Evolutionary conservation across 2,888 invertebrate genomes (phyloP).

Genomic region (Griposia aprilina): DNA sequence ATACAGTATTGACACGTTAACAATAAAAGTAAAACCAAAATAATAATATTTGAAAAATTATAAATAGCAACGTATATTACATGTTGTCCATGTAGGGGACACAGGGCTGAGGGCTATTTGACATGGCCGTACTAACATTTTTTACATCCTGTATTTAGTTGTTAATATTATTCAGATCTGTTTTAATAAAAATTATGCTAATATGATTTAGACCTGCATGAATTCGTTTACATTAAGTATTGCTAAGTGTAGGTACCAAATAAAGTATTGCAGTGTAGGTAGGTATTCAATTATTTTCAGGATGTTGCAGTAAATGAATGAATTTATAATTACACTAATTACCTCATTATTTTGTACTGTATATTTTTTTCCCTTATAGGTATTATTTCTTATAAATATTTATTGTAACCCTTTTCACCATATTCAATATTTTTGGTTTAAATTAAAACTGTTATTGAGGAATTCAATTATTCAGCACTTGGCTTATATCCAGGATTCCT

Average conservation of each 20-base stretch:
- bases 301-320: slow-evolving; percentile 22
- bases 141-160: background rate
- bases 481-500: background rate
- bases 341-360: background rate
- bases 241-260: background rate
- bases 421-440: background rate
- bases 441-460: background rate
- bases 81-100: background rate
- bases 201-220: background rate
- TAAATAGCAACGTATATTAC: background rate
- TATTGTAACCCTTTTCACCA: slow-evolving; percentile 6
- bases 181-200: background rate
- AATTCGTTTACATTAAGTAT: slow-evolving; percentile 1
- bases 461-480: background rate
- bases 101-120: background rate
- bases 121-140: background rate
- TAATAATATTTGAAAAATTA: background rate
- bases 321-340: background rate
- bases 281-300: background rate
- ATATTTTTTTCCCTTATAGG: background rate
- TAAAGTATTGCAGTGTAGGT: slow-evolving; percentile 8
- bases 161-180: background rate
- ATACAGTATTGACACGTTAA: background rate
- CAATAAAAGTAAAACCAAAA: background rate
- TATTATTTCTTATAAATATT: background rate